Base-by-base conservation (phyloP, 2,797 vertebrate genomes). In the Australoheros facetus region DNA sequence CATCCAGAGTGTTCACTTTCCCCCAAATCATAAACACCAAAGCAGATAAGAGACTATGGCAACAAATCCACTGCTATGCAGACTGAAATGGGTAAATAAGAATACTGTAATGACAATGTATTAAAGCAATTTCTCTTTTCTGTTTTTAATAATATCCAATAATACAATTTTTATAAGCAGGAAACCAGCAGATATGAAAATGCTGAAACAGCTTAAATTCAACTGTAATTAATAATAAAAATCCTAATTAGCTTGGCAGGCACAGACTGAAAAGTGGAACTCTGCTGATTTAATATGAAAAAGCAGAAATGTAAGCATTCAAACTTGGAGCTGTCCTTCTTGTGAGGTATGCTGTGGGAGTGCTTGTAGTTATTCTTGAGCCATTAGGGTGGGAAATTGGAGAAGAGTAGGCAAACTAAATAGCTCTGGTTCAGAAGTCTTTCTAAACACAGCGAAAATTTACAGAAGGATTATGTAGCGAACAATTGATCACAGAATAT, bases 361-460 rank as follows among this genome's bases (percentile, higher is more conserved):
- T 4, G 13, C 32, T 32, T 16, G 13, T 30, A 71, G 30, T 77
- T 71, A 81, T 85, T 62, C 45, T 51, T 26, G 12, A 57, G 58
- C 56, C 51, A 87, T 82, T 73, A 75, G n/a, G 53, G 56, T 71
- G 56, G 75, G 56, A 87, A 71, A 73, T 59, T 39, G 4, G 54
- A 72, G 56, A 75, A 70, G 21, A 70, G 71, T 56, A 74, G 77
- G 75, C 55, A 79, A 80, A 84, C 73, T 88, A 23, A 91, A 86
- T 64, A 89, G 84, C 79, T 84, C 78, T 88, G 83, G 89, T 88
- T 90, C 88, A 87, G 85, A 79, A 83, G 51, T 88, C 89, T 83
- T 82, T 93, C 89, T 95, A 95, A 95, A 95, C 91, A 95, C 91
- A 95, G 83, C 86, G 75, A 91, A 86, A 93, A 96, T 90, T 94